These are phyloP conservation scores for Grantiella picta DNA, from an alignment of 2,113 vertebrate genomes.

Conservation along the genomic window DNA sequence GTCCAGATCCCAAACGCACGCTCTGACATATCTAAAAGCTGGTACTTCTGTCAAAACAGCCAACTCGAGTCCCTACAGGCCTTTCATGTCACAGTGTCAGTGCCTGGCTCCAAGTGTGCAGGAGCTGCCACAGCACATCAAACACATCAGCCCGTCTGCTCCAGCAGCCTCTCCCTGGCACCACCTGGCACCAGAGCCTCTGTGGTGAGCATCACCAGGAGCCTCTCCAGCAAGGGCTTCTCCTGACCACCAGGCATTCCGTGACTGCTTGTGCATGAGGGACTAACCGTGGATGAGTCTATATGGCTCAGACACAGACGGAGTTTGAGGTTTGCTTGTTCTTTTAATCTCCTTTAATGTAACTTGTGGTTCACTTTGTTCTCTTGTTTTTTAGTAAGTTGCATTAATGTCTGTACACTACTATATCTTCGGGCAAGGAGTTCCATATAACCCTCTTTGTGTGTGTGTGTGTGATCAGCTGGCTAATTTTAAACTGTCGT, in stretches of 20 bases:
- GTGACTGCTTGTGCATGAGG: background rate
- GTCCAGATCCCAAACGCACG: rapidly evolving
- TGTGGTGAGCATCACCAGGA: background rate
- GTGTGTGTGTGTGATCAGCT: background rate
- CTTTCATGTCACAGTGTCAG: background rate
- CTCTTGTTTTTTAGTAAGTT: background rate
- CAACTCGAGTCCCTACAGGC: background rate
- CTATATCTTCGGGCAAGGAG: background rate
- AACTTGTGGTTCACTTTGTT: background rate
- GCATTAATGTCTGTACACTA: background rate
- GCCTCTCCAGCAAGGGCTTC: background rate
- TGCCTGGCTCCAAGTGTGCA: background rate
- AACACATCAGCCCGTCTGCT: rapidly evolving
- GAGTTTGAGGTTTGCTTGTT: background rate
- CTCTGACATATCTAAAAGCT: background rate
- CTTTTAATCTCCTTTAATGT: background rate
- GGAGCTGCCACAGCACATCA: background rate
- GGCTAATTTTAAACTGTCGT: background rate
- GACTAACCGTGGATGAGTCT: background rate
- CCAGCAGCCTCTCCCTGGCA: background rate
- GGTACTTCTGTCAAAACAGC: background rate
- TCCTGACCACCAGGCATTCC: background rate
- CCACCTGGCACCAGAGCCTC: background rate
- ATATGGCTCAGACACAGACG: background rate
- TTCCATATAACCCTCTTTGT: background rate